These are phyloP conservation scores for Acromyrmex heyeri DNA, from an alignment of 1,140 invertebrate genomes.

Conservation along the genomic window DNA sequence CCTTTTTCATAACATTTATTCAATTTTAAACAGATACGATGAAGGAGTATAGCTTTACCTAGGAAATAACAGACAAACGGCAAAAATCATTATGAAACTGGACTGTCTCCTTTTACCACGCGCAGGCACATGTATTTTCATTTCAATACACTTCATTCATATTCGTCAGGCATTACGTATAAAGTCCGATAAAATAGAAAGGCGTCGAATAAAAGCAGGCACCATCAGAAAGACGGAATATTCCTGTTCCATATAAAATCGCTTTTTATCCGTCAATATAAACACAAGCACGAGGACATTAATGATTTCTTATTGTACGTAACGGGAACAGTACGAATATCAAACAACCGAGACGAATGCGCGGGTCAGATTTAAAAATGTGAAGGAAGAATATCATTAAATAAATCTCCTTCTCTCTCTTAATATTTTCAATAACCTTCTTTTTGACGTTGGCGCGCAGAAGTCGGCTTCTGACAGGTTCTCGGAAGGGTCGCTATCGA, in stretches of 20 bases:
- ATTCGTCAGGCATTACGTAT: conserved; percentile 43
- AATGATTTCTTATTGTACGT: conserved; percentile 48
- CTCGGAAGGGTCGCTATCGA: conserved; percentile 45
- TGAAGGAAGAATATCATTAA: conserved; percentile 31
- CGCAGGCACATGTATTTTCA: conserved; percentile 45
- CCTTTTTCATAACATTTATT: conserved; percentile 46
- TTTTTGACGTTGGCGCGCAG: conserved; percentile 17
- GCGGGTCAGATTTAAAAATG: conserved; percentile 27
- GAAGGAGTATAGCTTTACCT: conserved; percentile 8
- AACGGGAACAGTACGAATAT: conserved; percentile 26
- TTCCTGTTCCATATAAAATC: conserved; percentile 44
- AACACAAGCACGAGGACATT: neutral
- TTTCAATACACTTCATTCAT: conserved; percentile 59
- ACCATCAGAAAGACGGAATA: conserved; percentile 38
- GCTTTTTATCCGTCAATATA: conserved; percentile 10
- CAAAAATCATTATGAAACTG: conserved; percentile 49
- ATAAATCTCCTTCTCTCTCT: conserved; percentile 39
- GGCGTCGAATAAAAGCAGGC: conserved; percentile 24
- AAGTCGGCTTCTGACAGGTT: conserved; percentile 30
- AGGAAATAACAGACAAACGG: conserved; percentile 27
- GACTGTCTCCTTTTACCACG: conserved; percentile 2
- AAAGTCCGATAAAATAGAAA: conserved; percentile 55
- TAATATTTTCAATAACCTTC: conserved; percentile 63
- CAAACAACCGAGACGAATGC: conserved; percentile 3
- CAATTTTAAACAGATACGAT: conserved; percentile 42